These are phyloP conservation scores for Rutilus rutilus DNA, from an alignment of 2,113 vertebrate species.

Conservation along the genomic window DNA sequence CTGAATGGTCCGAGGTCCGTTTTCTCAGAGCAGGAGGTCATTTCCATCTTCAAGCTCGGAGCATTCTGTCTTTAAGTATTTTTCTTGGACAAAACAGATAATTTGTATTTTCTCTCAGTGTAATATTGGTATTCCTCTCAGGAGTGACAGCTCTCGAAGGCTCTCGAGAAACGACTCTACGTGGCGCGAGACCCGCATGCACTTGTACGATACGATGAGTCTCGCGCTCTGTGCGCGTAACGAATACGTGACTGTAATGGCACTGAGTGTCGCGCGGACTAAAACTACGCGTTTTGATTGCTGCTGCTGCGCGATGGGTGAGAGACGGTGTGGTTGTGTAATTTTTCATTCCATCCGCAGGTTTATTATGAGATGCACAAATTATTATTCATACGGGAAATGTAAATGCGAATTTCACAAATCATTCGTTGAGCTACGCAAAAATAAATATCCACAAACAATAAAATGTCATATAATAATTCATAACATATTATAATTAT, in stretches of 20 bases:
- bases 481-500: neutral
- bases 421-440: neutral
- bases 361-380: neutral
- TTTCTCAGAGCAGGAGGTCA: constrained; percentile 55
- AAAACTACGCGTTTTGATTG: neutral
- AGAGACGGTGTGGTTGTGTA: neutral
- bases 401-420: neutral
- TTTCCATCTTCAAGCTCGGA: constrained; percentile 72
- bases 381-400: neutral
- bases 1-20: constrained; percentile 52
- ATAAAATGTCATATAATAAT: neutral
- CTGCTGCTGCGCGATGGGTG: neutral
- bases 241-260: constrained; percentile 7
- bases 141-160: neutral
- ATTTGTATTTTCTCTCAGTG: neutral
- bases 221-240: neutral
- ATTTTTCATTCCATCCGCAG: neutral
- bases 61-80: constrained; percentile 66
- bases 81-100: neutral
- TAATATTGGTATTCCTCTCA: neutral
- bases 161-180: neutral
- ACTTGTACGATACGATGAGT: neutral
- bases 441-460: neutral
- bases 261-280: neutral
- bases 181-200: neutral